phyloP scores from a whole-genome alignment of 2,888 invertebrate genomes.

The Nycteola revayana region DNA sequence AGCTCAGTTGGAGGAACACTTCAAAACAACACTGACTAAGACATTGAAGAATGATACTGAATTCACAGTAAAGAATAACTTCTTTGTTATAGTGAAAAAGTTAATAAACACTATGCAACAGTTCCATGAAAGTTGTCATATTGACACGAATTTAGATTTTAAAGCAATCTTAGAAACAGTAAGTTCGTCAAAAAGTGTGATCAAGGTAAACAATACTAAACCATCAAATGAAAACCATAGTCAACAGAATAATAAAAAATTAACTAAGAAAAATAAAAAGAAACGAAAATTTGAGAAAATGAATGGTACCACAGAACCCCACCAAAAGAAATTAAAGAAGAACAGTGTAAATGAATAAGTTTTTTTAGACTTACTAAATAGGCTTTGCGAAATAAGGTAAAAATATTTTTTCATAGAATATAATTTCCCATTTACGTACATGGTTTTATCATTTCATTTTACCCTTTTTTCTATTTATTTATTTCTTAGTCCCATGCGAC shows the following conservation, averaged over 20 bases:
- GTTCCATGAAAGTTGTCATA: constrained; percentile 63
- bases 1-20: constrained; percentile 65
- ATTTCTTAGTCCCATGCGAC: no score
- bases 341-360: constrained; percentile 40
- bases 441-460: no score
- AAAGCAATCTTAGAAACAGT: constrained; percentile 47
- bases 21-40: constrained; percentile 62
- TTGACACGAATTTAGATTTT: constrained; percentile 56
- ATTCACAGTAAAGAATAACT: constrained; percentile 80
- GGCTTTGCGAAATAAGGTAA: constrained; percentile 1
- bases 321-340: constrained; percentile 49
- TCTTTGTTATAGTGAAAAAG: constrained; percentile 76
- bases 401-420: no score
- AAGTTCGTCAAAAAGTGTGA: constrained; percentile 47
- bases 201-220: constrained; percentile 42
- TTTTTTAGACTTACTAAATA: constrained; percentile 3
- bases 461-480: no score
- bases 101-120: constrained; percentile 76
- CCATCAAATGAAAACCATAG: constrained; percentile 29
- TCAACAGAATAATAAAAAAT: constrained; percentile 33
- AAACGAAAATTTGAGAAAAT: constrained; percentile 54
- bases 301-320: constrained; percentile 52
- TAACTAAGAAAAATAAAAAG: constrained; percentile 56
- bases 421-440: no score
- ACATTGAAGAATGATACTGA: constrained; percentile 59